Percentiles rank a stretch among this genome's conserved stretches.
Evolutionary conservation across 2,797 vertebrate species (phyloP).

Genomic region (Trachops cirrhosus): DNA sequence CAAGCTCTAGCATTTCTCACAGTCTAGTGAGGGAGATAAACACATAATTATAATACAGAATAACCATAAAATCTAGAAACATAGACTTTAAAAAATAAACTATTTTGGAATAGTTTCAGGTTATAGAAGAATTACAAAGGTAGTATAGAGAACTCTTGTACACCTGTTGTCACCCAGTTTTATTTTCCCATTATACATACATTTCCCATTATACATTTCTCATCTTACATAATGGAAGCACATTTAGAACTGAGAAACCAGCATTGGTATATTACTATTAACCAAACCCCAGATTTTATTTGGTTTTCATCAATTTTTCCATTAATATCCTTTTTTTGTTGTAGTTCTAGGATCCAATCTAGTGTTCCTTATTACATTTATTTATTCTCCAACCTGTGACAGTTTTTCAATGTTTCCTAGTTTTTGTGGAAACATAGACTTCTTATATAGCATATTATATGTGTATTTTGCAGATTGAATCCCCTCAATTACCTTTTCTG

Average conservation of each 20-base stretch:
- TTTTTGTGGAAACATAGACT: neutral
- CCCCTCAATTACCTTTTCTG: neutral
- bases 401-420: neutral
- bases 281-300: neutral
- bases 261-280: neutral
- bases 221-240: neutral
- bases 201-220: no score
- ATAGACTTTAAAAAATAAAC: neutral
- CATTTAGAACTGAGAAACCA: neutral
- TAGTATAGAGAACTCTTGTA: neutral
- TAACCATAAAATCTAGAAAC: neutral
- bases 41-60: neutral
- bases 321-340: neutral
- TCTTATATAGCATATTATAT: neutral
- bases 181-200: neutral
- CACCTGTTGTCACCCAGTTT: neutral
- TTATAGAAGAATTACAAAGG: neutral
- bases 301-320: neutral
- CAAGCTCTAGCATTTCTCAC: neutral
- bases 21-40: neutral
- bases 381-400: neutral
- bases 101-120: neutral
- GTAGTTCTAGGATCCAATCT: neutral
- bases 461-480: neutral
- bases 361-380: neutral